Percentiles rank a stretch among this genome's conserved stretches.
These are phyloP conservation scores for Apodemia hepburni DNA, from an alignment of 2,888 invertebrate genomes.

Conservation along the genomic window DNA sequence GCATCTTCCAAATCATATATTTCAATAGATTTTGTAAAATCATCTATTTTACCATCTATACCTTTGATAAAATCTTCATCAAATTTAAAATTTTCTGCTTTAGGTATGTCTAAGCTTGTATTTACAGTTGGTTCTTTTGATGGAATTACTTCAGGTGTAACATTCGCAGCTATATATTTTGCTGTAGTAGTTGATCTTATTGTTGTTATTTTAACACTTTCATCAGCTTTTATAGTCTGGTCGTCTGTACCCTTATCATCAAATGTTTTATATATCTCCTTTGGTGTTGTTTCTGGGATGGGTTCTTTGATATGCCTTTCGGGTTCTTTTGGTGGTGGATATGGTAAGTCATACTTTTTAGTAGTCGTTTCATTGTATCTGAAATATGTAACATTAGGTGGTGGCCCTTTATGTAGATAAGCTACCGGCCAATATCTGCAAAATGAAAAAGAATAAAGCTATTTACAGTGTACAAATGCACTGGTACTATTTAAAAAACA, in stretches of 20 bases:
- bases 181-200: constrained; percentile 31
- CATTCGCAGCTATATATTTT: constrained; percentile 30
- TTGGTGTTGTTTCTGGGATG: constrained; percentile 1
- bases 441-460: not conserved
- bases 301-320: not conserved
- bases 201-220: constrained; percentile 36
- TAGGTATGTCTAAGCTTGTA: constrained; percentile 41
- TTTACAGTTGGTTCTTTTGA: constrained; percentile 38
- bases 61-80: constrained; percentile 55
- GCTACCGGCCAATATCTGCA: constrained; percentile 86
- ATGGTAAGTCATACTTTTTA: constrained; percentile 28
- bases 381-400: constrained; percentile 85
- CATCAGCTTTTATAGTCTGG: constrained; percentile 37
- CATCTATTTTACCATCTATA: constrained; percentile 65
- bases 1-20: constrained; percentile 66
- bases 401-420: constrained; percentile 89
- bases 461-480: no score
- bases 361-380: constrained; percentile 56
- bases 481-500: no score
- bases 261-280: not conserved
- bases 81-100: constrained; percentile 39
- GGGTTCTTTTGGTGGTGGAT: constrained; percentile 20
- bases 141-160: constrained; percentile 23
- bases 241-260: not conserved
- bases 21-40: constrained; percentile 66